A percentile compares a stretch with the other conserved stretches of the same genome.
phyloP scores from a whole-genome alignment of 1,140 invertebrate species.

The Eumaeus atala region DNA sequence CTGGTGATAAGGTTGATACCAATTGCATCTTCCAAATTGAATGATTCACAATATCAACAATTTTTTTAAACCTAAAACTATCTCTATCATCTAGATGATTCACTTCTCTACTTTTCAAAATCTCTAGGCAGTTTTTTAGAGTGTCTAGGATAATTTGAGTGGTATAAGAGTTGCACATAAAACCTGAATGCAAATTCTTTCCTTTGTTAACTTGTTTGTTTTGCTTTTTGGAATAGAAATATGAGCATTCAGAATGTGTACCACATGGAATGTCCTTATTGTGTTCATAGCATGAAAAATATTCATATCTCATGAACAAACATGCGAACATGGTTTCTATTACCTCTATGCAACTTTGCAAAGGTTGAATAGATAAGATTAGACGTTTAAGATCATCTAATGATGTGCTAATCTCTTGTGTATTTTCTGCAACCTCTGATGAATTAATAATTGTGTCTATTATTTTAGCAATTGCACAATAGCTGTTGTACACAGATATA shows the following conservation, averaged over 20 bases:
- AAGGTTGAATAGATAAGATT: constrained; percentile 56
- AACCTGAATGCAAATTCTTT: constrained; percentile 45
- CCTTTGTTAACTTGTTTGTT: constrained; percentile 38
- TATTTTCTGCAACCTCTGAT: constrained; percentile 41
- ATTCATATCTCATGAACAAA: constrained; percentile 67
- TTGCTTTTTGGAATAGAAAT: constrained; percentile 68
- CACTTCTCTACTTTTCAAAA: constrained; percentile 37
- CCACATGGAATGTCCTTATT: constrained; percentile 54
- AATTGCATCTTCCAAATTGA: constrained; percentile 68
- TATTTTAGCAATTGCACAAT: constrained; percentile 64
- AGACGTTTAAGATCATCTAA: constrained; percentile 66
- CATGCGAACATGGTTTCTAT: constrained; percentile 70
- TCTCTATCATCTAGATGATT: constrained; percentile 31
- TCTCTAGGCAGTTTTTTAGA: constrained; percentile 63
- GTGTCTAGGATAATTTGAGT: constrained; percentile 62
- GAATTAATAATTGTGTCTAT: constrained; percentile 65
- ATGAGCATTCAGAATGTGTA: constrained; percentile 68
- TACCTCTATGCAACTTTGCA: constrained; percentile 61
- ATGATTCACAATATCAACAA: constrained; percentile 60
- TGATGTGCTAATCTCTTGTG: constrained; percentile 41
- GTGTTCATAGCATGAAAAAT: constrained; percentile 63
- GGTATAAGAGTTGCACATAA: constrained; percentile 62
- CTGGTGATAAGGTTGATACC: constrained; percentile 63
- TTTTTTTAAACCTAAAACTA: constrained; percentile 42
- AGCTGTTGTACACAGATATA: constrained; percentile 65